Evolutionary conservation across 1,140 invertebrate species (phyloP).

Genomic region (Neodiprion pinetum): DNA sequence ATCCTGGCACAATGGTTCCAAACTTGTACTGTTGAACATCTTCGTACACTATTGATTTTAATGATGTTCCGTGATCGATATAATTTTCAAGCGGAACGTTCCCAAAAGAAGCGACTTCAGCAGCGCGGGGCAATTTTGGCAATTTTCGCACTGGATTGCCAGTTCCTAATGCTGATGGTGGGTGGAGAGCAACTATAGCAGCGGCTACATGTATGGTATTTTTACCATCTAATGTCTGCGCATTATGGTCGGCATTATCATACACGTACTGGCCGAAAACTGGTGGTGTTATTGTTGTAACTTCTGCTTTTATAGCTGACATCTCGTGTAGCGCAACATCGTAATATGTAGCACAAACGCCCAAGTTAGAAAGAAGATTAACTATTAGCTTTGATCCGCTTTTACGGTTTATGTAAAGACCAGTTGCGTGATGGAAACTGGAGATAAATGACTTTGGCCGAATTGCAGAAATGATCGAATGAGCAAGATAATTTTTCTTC

Average conservation of each 20-base stretch:
- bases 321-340: conserved; percentile 47
- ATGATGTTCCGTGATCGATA: conserved; percentile 7
- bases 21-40: conserved; percentile 31
- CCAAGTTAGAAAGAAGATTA: conserved; percentile 48
- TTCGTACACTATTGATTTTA: conserved; percentile 34
- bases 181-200: no score
- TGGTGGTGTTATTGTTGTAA: conserved; percentile 30
- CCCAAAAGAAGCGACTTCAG: conserved; percentile 5
- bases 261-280: conserved; percentile 45
- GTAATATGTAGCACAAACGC: conserved; percentile 43
- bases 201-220: conserved; percentile 44
- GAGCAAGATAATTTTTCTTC: no score
- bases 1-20: background rate
- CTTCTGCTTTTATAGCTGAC: conserved; percentile 42
- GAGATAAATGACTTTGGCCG: conserved; percentile 37
- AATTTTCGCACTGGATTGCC: conserved; percentile 44
- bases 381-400: conserved; percentile 44
- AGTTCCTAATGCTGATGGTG: background rate
- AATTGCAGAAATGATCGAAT: no score
- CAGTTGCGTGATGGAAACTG: conserved; percentile 45
- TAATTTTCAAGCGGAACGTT: background rate
- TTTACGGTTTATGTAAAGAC: conserved; percentile 46
- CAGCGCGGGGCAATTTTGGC: conserved; percentile 14
- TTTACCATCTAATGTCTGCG: conserved; percentile 46
- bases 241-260: conserved; percentile 53